Evolutionary conservation across 2,888 invertebrate species (phyloP), one percentile per base, ranked within the genome.

Genomic region (Pyrochroa serraticornis): DNA sequence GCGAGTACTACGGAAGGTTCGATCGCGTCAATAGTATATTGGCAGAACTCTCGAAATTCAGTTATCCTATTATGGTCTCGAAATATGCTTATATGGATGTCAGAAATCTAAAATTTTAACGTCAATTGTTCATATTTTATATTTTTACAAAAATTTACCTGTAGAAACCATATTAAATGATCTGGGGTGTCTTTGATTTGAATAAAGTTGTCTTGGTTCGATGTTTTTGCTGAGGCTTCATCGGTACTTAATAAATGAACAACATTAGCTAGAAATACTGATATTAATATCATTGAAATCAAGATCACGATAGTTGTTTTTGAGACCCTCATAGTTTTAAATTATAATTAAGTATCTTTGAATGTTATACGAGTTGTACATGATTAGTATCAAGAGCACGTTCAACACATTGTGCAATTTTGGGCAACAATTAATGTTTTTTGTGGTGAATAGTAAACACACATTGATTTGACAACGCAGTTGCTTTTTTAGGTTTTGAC

Each of bases 51-150:
- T 73, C 85, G 84, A 54, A 95, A 85, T 70, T 94, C 89, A 32
- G 86, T 84, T 72, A 90, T 88, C 73, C 95, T 84, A 7, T 83
- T 82, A 36, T 84, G 84, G 75, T 93, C 93, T 71, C 87, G 84
- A 76, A 92, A 93, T 78, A 90, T 87, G 77, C 94, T 95, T 60
- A 95, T 87, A 76, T 95, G 95, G 64, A 95, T 85, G 79, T 95
- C 95, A 58, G 93, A 90, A 71, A 95, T 88, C 93, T 95, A 76
- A 43, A 82, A 57, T 47, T 47, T 73, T 71, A 33, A 33, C 7
- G 9, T 39, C 32, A 10, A 31, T 37, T 41, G 13, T 7, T 33
- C 41, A 31, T 41, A 45, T 5, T 8, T 12, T 32, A 39, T 57
- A 46, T 14, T 30, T 6, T 43, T 10, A 9, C 13, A 3, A 42